Base-by-base conservation (phyloP, 2,888 invertebrate species). In the Eupithecia tripunctaria region DNA sequence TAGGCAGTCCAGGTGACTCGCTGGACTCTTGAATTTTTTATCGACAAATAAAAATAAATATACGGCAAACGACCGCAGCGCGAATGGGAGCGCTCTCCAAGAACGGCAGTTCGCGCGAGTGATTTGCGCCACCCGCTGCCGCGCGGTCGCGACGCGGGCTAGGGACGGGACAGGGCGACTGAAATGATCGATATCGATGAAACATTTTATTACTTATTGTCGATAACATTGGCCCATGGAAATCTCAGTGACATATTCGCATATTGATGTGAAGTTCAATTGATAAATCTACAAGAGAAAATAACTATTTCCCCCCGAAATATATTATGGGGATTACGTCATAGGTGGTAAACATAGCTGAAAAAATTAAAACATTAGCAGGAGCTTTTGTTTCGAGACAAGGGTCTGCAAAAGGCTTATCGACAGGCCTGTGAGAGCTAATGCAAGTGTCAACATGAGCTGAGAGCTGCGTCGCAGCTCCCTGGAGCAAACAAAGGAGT, bases 41-140 rank as follows among this genome's bases (percentile, higher is more conserved):
- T 91, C 91, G 91, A 91, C 86, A 90, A 87, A 87, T 83, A 86
- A 85, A 85, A 84, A 84, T 82, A 85, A 84, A 84, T 84, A 82
- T 79, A 78, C 80, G 82, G 85, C 80, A 84, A 85, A 84, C 85
- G 84, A 87, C 85, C 85, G 82, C 88, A 86, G 79, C 90, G 84
- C 87, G 84, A 85, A 79, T 81, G 78, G 80, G 78, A 82, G 86
- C 56, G 14, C 87, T 86, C 88, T 89, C 87, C 85, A 91, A 92
- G 92, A 93, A 89, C 91, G 93, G 93, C 91, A 92, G 93, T 94
- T 87, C 93, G 91, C 94, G 94, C 93, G 94, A 93, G 89, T 93
- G 94, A 93, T 92, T 93, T 90, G 94, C 91, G 87, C 93, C 94
- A 90, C 94, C 93, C 92, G 88, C 86, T 85, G 88, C 85, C 82